Evolutionary conservation across 2,888 invertebrate species (phyloP).

Genomic region (Sepioteuthis lessoniana): DNA sequence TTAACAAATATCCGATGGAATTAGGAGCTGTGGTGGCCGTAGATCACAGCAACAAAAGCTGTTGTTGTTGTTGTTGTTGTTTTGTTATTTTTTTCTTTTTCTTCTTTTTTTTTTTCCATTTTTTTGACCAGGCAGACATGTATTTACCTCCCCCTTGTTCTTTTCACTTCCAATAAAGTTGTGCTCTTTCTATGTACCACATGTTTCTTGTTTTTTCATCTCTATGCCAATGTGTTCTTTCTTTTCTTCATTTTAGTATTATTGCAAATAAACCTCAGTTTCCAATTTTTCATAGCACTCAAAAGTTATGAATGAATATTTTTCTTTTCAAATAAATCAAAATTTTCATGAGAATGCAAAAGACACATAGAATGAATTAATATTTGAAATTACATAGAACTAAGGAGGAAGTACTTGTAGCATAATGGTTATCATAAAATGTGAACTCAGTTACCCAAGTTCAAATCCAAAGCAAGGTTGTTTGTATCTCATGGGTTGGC

Average conservation of each 20-base stretch:
- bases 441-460: too few species aligned
- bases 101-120: neutral
- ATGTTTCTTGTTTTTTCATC: conserved; percentile 23
- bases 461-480: too few species aligned
- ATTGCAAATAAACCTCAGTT: neutral
- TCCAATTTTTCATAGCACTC: neutral
- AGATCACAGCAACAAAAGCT: neutral
- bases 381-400: too few species aligned
- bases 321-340: too few species aligned
- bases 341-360: too few species aligned
- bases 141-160: conserved; percentile 8
- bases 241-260: neutral
- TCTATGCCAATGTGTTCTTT: conserved; percentile 2
- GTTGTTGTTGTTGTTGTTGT: neutral
- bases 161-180: conserved; percentile 42
- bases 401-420: too few species aligned
- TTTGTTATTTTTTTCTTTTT: too few species aligned
- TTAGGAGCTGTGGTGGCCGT: neutral
- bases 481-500: too few species aligned
- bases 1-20: conserved; percentile 8
- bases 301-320: too few species aligned
- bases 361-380: too few species aligned
- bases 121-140: conserved; percentile 23
- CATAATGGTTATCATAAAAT: too few species aligned
- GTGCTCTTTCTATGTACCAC: conserved; percentile 43